Percentiles rank a stretch among this genome's conserved stretches.
These are phyloP conservation scores for Tromatobia lineatoria DNA, from an alignment of 2,888 invertebrate genomes.

Conservation along the genomic window DNA sequence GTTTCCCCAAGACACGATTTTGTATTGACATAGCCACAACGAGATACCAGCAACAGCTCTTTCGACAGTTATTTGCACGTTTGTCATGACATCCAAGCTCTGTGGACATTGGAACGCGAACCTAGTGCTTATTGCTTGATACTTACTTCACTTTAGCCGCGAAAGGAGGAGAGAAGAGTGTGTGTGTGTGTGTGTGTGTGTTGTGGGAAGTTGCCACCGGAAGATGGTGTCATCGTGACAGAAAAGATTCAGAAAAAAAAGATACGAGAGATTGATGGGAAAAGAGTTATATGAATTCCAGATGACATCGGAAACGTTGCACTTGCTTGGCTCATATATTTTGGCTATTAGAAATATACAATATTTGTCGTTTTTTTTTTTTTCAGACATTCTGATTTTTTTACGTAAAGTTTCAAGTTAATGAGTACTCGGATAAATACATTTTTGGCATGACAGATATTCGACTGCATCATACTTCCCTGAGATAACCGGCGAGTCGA, in stretches of 20 bases:
- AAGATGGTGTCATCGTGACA: conserved; percentile 28
- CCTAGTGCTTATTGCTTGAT: conserved; percentile 56
- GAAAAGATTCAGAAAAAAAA: conserved; percentile 50
- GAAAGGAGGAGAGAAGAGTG: conserved; percentile 10
- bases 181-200: neutral
- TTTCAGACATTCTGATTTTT: too few species aligned
- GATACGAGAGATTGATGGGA: conserved; percentile 6
- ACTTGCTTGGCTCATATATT: conserved; percentile 3
- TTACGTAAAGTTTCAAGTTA: too few species aligned
- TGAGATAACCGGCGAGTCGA: too few species aligned
- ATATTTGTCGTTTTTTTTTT: too few species aligned
- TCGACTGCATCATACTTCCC: too few species aligned
- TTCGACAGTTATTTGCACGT: conserved; percentile 62
- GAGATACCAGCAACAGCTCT: conserved; percentile 46
- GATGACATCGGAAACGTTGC: conserved; percentile 3
- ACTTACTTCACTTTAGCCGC: conserved; percentile 22
- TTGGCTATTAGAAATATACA: too few species aligned
- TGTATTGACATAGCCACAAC: conserved; percentile 76
- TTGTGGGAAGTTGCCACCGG: neutral
- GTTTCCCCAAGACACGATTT: conserved; percentile 61
- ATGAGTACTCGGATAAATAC: too few species aligned
- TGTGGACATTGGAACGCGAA: conserved; percentile 75
- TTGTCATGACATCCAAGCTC: conserved; percentile 63
- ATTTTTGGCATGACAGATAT: too few species aligned
- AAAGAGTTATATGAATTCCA: neutral